Conservation (phyloP, 2,113 vertebrate species). For the Sinocyclocheilus grahami region DNA sequence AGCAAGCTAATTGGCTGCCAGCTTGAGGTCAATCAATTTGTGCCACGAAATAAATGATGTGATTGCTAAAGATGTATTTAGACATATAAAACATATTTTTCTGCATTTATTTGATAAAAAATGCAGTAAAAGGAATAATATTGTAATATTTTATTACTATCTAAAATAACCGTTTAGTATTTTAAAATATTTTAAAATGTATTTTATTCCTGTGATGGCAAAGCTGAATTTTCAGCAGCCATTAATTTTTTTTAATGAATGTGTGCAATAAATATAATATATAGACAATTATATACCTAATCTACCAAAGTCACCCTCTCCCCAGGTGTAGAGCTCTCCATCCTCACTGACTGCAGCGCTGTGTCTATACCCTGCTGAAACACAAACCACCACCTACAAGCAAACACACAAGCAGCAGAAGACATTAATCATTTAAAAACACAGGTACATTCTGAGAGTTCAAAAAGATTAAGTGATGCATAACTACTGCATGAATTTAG, state of each 20-base stretch:
- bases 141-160: neutral
- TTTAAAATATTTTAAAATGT: neutral
- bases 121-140: neutral
- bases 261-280: neutral
- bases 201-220: neutral
- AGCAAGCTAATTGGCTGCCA: neutral
- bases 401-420: neutral
- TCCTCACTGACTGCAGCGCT: conserved; percentile 81
- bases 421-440: neutral
- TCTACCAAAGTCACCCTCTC: conserved; percentile 82
- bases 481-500: neutral
- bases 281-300: conserved; percentile 66
- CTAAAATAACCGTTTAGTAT: neutral
- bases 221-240: neutral
- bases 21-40: neutral
- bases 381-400: conserved; percentile 79
- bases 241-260: neutral
- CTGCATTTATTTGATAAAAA: too few species aligned
- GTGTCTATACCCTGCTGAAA: conserved; percentile 83
- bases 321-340: conserved; percentile 82
- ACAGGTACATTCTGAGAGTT: neutral
- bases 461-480: neutral
- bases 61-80: neutral
- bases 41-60: neutral
- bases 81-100: too few species aligned